Base-by-base conservation (phyloP, 2,113 vertebrate genomes). In the Vicugna pacos region DNA sequence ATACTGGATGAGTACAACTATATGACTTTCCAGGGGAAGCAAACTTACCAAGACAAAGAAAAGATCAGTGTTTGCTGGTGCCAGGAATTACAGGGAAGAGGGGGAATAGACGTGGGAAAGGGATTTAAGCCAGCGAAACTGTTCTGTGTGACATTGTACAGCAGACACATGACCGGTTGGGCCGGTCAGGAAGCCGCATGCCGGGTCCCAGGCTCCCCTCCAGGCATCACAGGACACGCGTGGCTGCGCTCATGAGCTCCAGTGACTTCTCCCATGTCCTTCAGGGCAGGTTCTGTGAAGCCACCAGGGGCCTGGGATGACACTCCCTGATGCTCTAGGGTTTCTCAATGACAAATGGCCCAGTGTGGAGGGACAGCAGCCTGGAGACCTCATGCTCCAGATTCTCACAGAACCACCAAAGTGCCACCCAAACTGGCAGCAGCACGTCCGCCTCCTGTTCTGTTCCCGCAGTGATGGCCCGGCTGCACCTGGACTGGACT, bases 351-450 rank as follows among this genome's bases (percentile, higher is more conserved):
- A 52, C 60, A 28, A 11, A 13, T 1, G 10, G 67, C 46, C 67
- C 70, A 30, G 70, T 14, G 62, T 6, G 7, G 73, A 50, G 48
- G 15, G 6, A 75, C 6, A 1, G 17, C 6, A 24, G 46, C 48
- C 75, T 10, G 17, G 38, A 32, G 48, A 56, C n/a, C 0, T 3
- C 56, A 26, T 2, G 13, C 58, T 76, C 48, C n/a, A 26, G 10
- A 38, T n/a, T 13, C 24, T 22, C 20, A 1, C 56, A 56, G 60
- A 30, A 5, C 4, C 19, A n/a, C 70, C 0, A 4, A 5, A 20
- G 64, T 6, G 4, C 76, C 26, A 12, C 1, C 42, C 10, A 32
- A 24, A 38, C 20, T 0, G 3, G n/a, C 9, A 5, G 35, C 2
- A 24, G 46, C 56, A 58, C 38, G 38, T 42, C 38, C 0, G 54